Evolutionary conservation across 2,888 invertebrate species (phyloP).

Genomic region (Hydrotaea diabolus): DNA sequence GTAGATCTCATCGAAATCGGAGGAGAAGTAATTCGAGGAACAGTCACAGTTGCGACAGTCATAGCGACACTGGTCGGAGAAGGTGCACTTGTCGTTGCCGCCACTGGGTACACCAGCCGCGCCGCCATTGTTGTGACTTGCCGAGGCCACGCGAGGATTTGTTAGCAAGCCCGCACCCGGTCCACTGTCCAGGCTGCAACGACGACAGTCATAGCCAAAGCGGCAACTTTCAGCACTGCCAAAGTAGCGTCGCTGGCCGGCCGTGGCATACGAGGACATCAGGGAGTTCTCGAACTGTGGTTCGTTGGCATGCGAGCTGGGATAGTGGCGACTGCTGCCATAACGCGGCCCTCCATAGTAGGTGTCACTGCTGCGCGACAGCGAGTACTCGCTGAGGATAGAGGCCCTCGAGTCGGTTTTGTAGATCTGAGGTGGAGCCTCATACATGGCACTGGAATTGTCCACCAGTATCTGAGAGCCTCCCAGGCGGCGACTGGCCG

Average conservation of each 20-base stretch:
- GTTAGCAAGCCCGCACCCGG: conserved; percentile 41
- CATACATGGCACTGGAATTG: conserved; percentile 70
- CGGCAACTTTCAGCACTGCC: conserved; percentile 81
- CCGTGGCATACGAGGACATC: conserved; percentile 72
- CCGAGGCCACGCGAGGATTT: conserved; percentile 48
- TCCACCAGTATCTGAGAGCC: conserved; percentile 78
- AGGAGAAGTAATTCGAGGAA: conserved; percentile 80
- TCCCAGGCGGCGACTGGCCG: conserved; percentile 76
- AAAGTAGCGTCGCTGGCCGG: conserved; percentile 78
- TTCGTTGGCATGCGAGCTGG: conserved; percentile 77
- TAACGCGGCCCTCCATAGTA: conserved; percentile 67
- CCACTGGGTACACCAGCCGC: neutral
- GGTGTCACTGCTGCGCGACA: conserved; percentile 79
- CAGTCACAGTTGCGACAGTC: conserved; percentile 81
- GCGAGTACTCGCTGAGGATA: conserved; percentile 79
- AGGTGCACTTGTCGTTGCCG: conserved; percentile 77
- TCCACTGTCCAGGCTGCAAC: conserved; percentile 78
- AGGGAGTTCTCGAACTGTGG: conserved; percentile 75
- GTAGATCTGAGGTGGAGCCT: conserved; percentile 77
- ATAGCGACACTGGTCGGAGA: conserved; percentile 80
- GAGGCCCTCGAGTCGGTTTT: conserved; percentile 80
- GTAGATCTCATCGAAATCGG: conserved; percentile 80
- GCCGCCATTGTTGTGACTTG: conserved; percentile 20
- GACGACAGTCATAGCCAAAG: conserved; percentile 79
- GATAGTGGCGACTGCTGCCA: conserved; percentile 73